Conservation (phyloP, 2,113 vertebrate species). For the Okapia johnstoni region DNA sequence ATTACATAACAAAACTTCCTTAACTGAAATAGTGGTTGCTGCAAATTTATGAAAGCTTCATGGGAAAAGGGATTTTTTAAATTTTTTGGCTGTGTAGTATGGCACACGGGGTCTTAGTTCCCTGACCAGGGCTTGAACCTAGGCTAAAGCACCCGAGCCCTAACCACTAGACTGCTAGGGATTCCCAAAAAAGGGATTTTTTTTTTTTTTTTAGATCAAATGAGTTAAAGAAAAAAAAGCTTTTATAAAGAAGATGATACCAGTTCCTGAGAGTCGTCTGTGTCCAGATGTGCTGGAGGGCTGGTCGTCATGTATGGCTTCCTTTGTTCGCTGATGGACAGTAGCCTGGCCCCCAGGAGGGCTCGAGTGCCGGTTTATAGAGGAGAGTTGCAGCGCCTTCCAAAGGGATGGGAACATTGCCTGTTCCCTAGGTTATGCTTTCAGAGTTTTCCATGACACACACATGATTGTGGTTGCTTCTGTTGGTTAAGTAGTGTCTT, state of each 20-base stretch:
- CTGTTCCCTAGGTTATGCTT: not conserved
- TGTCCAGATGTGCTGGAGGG: rapidly evolving
- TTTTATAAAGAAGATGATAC: not conserved
- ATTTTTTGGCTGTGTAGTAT: not conserved
- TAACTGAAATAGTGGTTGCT: rapidly evolving
- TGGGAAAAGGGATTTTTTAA: not conserved
- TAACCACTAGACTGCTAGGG: not conserved
- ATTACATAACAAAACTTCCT: rapidly evolving
- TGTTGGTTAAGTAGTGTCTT: not conserved
- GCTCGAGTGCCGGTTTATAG: rapidly evolving
- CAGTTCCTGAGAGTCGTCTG: not conserved
- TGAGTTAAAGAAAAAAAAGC: not conserved
- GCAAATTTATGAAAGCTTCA: rapidly evolving
- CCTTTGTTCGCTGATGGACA: not conserved
- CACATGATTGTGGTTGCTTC: rapidly evolving
- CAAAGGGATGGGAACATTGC: rapidly evolving
- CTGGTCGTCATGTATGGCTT: rapidly evolving
- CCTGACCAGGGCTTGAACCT: not conserved
- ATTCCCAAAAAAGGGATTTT: not conserved
- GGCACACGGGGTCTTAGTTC: not conserved
- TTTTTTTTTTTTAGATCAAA: not conserved
- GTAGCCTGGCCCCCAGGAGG: not conserved
- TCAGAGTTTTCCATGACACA: not conserved
- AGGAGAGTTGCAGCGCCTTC: not conserved
- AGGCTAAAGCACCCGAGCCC: not conserved